phyloP scores from a whole-genome alignment of 2,797 vertebrate species.

The Silurus aristotelis region DNA sequence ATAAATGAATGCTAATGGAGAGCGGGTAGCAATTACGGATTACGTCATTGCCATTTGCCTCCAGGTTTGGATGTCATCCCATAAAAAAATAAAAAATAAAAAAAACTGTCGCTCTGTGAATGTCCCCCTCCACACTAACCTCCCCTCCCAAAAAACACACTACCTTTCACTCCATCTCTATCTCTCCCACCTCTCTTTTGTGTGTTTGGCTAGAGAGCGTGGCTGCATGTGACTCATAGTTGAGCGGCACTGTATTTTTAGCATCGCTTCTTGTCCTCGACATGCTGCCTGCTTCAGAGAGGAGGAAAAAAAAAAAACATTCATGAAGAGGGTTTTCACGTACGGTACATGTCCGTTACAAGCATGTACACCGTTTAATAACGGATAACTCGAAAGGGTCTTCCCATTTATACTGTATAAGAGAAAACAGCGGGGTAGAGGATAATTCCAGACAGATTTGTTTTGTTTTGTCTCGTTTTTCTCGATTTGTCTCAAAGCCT shows the following conservation, averaged over 20 bases:
- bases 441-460: neutral
- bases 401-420: neutral
- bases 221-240: conserved; percentile 61
- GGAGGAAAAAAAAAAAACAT: conserved; percentile 40
- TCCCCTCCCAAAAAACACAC: neutral
- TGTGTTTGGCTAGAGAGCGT: conserved; percentile 49
- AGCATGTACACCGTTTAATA: conserved; percentile 41
- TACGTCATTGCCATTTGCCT: conserved; percentile 62
- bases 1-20: conserved; percentile 63
- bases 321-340: conserved; percentile 30
- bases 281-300: conserved; percentile 38
- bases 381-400: conserved; percentile 7
- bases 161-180: conserved; percentile 4
- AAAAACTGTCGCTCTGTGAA: conserved; percentile 21
- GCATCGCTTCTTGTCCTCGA: conserved; percentile 48
- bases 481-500: neutral
- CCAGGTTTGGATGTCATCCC: conserved; percentile 58
- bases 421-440: neutral
- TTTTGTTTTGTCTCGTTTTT: neutral
- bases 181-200: conserved; percentile 48
- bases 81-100: conserved; percentile 20
- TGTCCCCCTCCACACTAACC: neutral
- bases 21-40: conserved; percentile 64
- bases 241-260: conserved; percentile 70
- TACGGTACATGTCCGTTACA: conserved; percentile 25